Base-by-base conservation (phyloP, 1,140 invertebrate genomes). In the Rhyacophila brunnea region DNA sequence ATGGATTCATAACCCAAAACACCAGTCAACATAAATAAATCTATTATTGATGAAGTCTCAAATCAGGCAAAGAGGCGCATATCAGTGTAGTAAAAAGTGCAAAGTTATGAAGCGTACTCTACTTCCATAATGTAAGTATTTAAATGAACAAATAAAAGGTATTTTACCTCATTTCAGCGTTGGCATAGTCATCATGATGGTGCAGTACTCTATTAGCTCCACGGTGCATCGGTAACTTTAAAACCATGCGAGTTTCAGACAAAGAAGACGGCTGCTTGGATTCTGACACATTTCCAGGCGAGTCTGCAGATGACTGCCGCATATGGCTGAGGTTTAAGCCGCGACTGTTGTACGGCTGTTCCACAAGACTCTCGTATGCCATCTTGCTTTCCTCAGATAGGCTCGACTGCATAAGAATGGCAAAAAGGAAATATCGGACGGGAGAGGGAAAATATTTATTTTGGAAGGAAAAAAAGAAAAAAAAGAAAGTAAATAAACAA, bases 361-460 rank as follows among this genome's bases (percentile, higher is more conserved):
- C 93, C 35, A 98, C 92, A 28, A 98, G 77, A 65, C 88, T 89
- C 69, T 92, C 91, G 79, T 97, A 98, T 0, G 93, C 95, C 69
- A 92, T 87, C 68, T 93, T 92, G 28, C 92, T 87, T 68, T 91
- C 88, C 62, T 88, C 85, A n/a, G 87, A 89, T 55, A 92, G 78
- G 34, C 86, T 86, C 3, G 85, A 83, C 88, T 91, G 75, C 71
- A 28, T 28, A 28, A 5, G 73, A 75, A 60, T 60, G 17, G 52
- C 20, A 18, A 47, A 18, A 47, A 34, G 44, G 34, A 23, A 13
- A 13, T 40, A 15, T 65, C 55, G 67, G 55, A 59, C 11, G 50
- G 40, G 34, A 28, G 56, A 66, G 69, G 67, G 72, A 67, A 59
- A 71, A n/a, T n/a, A n/a, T n/a, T n/a, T n/a, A n/a, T n/a, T n/a